A percentile compares a stretch with the other conserved stretches of the same genome.
Conservation (phyloP, 1,140 invertebrate genomes). For the Leptinotarsa lineolata region DNA sequence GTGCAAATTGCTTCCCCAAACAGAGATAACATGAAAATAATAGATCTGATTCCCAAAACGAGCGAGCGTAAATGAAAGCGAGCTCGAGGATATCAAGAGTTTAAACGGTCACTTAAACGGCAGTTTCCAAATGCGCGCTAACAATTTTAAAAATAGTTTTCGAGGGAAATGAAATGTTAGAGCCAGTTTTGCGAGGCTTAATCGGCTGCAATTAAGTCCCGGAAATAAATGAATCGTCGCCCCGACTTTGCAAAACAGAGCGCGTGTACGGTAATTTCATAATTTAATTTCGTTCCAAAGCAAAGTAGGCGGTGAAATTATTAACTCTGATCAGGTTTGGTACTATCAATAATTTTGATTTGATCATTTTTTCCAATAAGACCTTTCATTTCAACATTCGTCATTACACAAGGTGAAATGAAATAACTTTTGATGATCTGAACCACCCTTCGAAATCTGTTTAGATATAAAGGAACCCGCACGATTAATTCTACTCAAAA, state of each 20-base stretch:
- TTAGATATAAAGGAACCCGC: no score
- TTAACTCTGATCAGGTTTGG: no score
- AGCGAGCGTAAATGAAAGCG: not conserved
- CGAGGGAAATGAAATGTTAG: not conserved
- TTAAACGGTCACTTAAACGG: constrained; percentile 2
- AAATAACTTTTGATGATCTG: no score
- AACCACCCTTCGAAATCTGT: no score
- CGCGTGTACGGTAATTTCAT: not conserved
- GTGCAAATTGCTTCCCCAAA: no score
- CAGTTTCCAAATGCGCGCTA: not conserved
- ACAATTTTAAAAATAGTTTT: constrained; percentile 1
- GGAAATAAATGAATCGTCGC: not conserved
- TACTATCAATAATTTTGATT: no score
- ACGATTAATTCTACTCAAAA: no score
- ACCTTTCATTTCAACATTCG: no score
- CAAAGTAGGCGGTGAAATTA: no score
- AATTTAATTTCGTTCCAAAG: not conserved
- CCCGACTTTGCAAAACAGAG: not conserved
- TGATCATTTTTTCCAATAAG: no score
- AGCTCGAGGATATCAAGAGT: not conserved
- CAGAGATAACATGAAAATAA: not conserved
- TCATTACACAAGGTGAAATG: no score
- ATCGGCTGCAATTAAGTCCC: not conserved
- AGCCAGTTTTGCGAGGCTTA: not conserved
- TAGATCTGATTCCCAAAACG: not conserved